Evolutionary conservation across 2,113 vertebrate species (phyloP).

Genomic region (Merops nubicus): DNA sequence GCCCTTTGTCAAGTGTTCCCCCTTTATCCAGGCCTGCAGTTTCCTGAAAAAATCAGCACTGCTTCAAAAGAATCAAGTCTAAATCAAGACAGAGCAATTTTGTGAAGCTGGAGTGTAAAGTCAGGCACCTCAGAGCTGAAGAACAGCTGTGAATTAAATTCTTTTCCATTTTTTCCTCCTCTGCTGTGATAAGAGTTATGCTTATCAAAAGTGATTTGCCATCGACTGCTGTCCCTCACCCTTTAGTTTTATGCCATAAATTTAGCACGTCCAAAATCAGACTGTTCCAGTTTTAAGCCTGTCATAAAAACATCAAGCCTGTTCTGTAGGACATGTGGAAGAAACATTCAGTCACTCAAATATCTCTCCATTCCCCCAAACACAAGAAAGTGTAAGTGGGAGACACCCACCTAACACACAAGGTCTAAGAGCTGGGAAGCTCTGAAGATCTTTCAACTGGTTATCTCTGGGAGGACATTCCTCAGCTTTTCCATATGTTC

Average conservation of each 20-base stretch:
- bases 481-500: constrained; percentile 47
- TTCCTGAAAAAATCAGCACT: neutral
- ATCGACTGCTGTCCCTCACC: neutral
- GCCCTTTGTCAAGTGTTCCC: neutral
- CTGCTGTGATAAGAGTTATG: neutral
- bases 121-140: neutral
- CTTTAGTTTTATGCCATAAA: neutral
- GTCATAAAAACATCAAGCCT: neutral
- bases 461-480: constrained; percentile 27
- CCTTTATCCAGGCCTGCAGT: neutral
- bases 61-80: neutral
- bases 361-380: neutral
- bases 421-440: constrained; percentile 1
- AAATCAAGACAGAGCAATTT: neutral
- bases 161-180: neutral
- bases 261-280: neutral
- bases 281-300: neutral
- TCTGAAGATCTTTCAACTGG: constrained; percentile 29
- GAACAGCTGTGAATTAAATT: neutral
- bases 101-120: neutral
- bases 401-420: neutral
- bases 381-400: neutral
- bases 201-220: neutral
- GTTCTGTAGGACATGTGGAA: neutral
- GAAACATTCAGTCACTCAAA: neutral